These are phyloP conservation scores for Drosophila ohnishii DNA, from an alignment of 1,140 invertebrate species.

Conservation along the genomic window DNA sequence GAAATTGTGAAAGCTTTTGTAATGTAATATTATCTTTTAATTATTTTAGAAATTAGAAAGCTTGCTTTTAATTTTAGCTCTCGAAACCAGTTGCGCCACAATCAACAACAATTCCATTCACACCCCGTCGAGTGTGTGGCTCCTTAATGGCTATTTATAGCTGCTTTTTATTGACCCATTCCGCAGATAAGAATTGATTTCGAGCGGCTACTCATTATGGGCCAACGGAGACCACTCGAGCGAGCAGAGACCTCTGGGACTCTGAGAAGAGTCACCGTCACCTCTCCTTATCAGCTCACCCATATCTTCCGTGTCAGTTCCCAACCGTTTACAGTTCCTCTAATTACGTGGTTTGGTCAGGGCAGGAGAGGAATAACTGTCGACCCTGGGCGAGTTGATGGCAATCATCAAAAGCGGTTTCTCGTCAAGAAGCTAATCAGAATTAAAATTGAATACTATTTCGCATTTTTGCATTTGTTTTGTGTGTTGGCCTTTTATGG, in stretches of 20 bases:
- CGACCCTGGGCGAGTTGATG: slow-evolving; percentile 29
- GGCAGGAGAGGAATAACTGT: slow-evolving; percentile 34
- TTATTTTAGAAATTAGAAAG: slow-evolving; percentile 27
- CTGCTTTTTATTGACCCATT: slow-evolving; percentile 33
- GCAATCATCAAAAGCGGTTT: slow-evolving; percentile 49
- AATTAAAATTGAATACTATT: slow-evolving; percentile 77
- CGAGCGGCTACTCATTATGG: slow-evolving; percentile 32
- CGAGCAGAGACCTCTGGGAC: slow-evolving; percentile 30
- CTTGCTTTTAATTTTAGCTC: neutral
- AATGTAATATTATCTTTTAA: neutral
- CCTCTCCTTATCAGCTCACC: slow-evolving; percentile 46
- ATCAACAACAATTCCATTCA: slow-evolving; percentile 40
- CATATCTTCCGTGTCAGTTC: slow-evolving; percentile 38
- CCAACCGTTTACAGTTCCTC: slow-evolving; percentile 32
- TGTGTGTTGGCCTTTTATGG: slow-evolving; percentile 47
- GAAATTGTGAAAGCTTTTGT: neutral
- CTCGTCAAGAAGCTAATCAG: slow-evolving; percentile 47
- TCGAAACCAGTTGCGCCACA: slow-evolving; percentile 33
- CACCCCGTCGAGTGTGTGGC: slow-evolving; percentile 21
- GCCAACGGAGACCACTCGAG: slow-evolving; percentile 34
- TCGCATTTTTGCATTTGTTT: slow-evolving; percentile 45
- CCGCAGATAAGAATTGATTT: slow-evolving; percentile 49
- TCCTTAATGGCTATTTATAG: slow-evolving; percentile 46
- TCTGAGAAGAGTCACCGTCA: slow-evolving; percentile 3
- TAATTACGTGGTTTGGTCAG: slow-evolving; percentile 14